Evolutionary conservation across 2,113 vertebrate genomes (phyloP).

Genomic region (Phalacrocorax pelagicus): DNA sequence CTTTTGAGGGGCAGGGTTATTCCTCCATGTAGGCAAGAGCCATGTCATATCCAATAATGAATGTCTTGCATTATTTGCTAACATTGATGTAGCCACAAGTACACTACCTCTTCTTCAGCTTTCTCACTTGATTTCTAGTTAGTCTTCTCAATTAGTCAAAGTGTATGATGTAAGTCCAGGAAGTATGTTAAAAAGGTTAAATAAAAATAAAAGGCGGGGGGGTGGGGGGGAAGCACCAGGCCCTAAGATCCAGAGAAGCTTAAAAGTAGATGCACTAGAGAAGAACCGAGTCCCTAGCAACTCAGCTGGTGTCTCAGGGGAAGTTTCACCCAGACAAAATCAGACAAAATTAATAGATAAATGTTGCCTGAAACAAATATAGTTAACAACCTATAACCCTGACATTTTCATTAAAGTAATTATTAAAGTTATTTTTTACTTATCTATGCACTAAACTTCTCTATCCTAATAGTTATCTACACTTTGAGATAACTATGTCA

Average conservation of each 20-base stretch:
- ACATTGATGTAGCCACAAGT: neutral
- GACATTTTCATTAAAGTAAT: neutral
- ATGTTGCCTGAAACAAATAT: neutral
- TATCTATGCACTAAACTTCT: neutral
- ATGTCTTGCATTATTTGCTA: neutral
- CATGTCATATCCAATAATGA: neutral
- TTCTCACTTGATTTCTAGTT: neutral
- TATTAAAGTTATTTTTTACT: neutral
- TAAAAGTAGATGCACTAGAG: neutral
- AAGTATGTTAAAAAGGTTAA: neutral
- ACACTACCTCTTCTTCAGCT: neutral
- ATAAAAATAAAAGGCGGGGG: neutral
- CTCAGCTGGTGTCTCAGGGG: rapidly evolving
- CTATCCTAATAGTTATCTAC: neutral
- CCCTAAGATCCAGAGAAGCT: neutral
- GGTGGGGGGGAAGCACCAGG: rapidly evolving
- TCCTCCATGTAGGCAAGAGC: neutral
- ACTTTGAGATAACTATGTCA: neutral
- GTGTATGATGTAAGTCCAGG: neutral
- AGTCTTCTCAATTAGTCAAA: neutral
- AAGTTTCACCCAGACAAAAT: neutral
- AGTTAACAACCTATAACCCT: neutral
- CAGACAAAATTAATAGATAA: neutral
- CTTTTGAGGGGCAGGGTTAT: neutral
- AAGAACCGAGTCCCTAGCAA: neutral